A percentile compares a stretch with the other conserved stretches of the same genome.
Conservation (phyloP, 2,113 vertebrate genomes). For the Papio anubis region DNA sequence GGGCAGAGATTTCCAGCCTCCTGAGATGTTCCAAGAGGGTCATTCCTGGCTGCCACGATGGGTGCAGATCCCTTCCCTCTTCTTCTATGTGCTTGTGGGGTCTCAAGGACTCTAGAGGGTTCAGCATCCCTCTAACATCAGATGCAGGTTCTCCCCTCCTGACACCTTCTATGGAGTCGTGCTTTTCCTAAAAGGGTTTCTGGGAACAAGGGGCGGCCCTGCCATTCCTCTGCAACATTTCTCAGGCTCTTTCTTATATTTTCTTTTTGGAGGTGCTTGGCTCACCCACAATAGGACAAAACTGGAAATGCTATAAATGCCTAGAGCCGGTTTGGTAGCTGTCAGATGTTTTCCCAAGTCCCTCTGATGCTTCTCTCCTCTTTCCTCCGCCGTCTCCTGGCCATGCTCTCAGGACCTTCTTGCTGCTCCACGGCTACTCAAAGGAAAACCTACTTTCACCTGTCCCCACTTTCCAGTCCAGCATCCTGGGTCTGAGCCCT, state of each 20-base stretch:
- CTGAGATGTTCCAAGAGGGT: background rate
- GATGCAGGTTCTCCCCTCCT: background rate
- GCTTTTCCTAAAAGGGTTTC: background rate
- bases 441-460: background rate
- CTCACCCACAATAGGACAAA: background rate
- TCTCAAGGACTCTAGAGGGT: background rate
- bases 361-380: background rate
- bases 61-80: background rate
- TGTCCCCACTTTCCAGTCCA: background rate
- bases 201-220: background rate
- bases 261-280: background rate
- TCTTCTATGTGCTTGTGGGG: background rate
- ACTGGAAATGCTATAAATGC: background rate
- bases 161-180: background rate
- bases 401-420: too few species aligned
- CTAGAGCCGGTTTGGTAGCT: background rate
- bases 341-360: fast-evolving
- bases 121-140: too few species aligned
- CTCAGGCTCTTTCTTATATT: background rate
- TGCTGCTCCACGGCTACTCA: too few species aligned
- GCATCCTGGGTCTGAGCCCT: background rate
- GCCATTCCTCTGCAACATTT: background rate
- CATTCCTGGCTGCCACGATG: background rate
- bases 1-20: background rate
- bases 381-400: background rate